Conservation (phyloP, 2,888 invertebrate species). For the Esperia sulphurella region DNA sequence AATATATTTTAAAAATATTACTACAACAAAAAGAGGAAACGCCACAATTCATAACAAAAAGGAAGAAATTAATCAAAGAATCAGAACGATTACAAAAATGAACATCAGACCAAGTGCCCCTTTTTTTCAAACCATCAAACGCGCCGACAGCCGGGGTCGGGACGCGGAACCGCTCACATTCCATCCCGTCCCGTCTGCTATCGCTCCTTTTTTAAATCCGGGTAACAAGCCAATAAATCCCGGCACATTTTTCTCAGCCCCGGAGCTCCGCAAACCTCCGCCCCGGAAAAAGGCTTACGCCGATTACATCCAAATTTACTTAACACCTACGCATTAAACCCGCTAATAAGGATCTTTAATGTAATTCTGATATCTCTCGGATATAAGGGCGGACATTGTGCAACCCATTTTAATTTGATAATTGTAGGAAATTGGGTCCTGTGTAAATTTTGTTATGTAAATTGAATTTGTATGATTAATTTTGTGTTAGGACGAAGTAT, state of each 20-base stretch:
- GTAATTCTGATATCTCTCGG: conserved; percentile 63
- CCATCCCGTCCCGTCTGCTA: conserved; percentile 43
- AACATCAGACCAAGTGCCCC: conserved; percentile 49
- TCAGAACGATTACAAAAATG: conserved; percentile 62
- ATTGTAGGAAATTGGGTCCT: conserved; percentile 59
- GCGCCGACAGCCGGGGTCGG: conserved; percentile 38
- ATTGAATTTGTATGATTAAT: conserved; percentile 62
- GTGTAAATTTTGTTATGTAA: conserved; percentile 59
- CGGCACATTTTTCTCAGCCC: conserved; percentile 61
- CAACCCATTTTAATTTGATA: conserved; percentile 66
- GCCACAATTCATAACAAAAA: conserved; percentile 10
- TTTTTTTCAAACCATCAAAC: conserved; percentile 55
- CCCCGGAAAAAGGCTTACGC: conserved; percentile 67
- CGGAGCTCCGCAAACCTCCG: conserved; percentile 29
- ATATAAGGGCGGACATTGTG: conserved; percentile 25
- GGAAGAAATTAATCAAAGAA: conserved; percentile 38
- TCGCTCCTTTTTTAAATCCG: conserved; percentile 68
- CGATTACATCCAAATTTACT: conserved; percentile 79
- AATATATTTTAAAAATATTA: background rate
- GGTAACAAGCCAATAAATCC: conserved; percentile 75
- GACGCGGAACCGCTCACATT: conserved; percentile 49
- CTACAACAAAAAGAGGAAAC: conserved; percentile 5
- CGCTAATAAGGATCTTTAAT: conserved; percentile 68
- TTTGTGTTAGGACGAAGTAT: conserved; percentile 41
- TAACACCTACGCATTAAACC: conserved; percentile 74